Evolutionary conservation across 2,113 vertebrate genomes (phyloP).

Genomic region (Esox niger): DNA sequence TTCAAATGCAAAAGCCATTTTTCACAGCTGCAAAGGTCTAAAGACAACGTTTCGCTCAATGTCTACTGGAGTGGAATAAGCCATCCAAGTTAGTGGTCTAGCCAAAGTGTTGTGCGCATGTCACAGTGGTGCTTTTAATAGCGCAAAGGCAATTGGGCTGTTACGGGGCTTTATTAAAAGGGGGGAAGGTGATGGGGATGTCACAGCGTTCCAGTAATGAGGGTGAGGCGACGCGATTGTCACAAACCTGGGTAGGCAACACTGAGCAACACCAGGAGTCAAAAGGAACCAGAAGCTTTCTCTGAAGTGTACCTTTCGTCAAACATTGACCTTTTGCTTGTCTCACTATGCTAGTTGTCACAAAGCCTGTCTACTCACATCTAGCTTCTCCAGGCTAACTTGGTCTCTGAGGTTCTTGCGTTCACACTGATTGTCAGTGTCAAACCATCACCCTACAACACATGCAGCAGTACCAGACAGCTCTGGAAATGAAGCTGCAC

Average conservation of each 20-base stretch:
- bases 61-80: too few relatives aligned
- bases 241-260: neutral
- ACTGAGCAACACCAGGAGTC: neutral
- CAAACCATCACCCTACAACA: neutral
- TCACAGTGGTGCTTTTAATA: too few relatives aligned
- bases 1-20: too few relatives aligned
- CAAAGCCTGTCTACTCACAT: neutral
- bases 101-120: too few relatives aligned
- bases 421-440: conserved; percentile 5
- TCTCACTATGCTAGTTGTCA: neutral
- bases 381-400: neutral
- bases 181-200: too few relatives aligned
- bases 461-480: neutral
- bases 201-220: too few relatives aligned
- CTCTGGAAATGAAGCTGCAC: neutral
- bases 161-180: too few relatives aligned
- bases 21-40: too few relatives aligned
- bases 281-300: neutral
- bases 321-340: neutral
- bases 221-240: too few relatives aligned
- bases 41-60: too few relatives aligned
- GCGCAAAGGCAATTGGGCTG: too few relatives aligned
- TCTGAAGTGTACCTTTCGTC: neutral
- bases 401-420: neutral
- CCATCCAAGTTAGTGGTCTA: too few relatives aligned